Evolutionary conservation across 2,113 vertebrate genomes (phyloP).

Genomic region (Capra hircus): DNA sequence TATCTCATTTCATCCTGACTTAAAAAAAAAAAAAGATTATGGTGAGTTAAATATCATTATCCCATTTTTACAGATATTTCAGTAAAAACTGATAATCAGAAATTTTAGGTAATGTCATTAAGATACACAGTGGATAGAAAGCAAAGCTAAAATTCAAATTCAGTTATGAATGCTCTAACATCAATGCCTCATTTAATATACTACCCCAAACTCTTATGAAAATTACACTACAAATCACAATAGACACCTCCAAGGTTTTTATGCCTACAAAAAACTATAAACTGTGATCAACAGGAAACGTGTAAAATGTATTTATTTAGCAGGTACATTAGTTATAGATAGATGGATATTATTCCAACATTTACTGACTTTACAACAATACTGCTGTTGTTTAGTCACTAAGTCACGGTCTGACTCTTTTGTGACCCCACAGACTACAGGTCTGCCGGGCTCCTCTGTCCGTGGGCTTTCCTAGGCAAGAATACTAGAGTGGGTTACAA

Average conservation of each 20-base stretch:
- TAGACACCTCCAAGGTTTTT: neutral
- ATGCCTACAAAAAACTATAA: neutral
- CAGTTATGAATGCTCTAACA: neutral
- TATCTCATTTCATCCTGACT: neutral
- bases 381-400: neutral
- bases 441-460: neutral
- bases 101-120: conserved; percentile 1
- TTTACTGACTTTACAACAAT: neutral
- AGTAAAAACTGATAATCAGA: neutral
- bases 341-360: neutral
- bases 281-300: neutral
- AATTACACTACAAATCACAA: neutral
- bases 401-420: neutral
- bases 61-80: neutral
- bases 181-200: neutral
- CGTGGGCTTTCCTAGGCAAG: neutral
- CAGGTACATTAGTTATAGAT: neutral
- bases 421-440: neutral
- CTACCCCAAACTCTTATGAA: neutral
- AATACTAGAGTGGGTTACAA: neutral
- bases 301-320: neutral
- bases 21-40: neutral
- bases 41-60: neutral
- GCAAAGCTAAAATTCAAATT: neutral
- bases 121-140: neutral